phyloP scores from a whole-genome alignment of 2,113 vertebrate species.

The Pomatostomus ruficeps region DNA sequence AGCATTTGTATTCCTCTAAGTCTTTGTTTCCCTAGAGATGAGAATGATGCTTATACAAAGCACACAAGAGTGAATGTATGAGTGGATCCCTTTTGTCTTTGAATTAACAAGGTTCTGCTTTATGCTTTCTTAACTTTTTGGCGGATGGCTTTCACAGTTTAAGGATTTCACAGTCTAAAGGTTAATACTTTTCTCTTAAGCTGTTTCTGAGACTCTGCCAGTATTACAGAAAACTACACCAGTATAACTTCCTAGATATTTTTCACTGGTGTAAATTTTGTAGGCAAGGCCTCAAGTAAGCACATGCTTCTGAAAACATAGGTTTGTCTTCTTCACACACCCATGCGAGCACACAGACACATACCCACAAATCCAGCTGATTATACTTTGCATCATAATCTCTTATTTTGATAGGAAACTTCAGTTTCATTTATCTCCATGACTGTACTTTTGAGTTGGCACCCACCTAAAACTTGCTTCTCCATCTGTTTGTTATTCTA shows the following conservation, averaged over 20 bases:
- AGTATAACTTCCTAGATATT: neutral
- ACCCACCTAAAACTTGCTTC: neutral
- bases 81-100: slow-evolving; percentile 2
- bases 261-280: neutral
- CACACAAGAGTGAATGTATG: neutral
- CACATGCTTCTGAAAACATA: neutral
- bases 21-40: slow-evolving; percentile 18
- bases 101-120: neutral
- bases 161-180: neutral
- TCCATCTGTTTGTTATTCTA: neutral
- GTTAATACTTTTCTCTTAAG: neutral
- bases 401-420: neutral
- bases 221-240: neutral
- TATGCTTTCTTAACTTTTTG: neutral
- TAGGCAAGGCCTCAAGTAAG: neutral
- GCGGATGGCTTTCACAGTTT: neutral
- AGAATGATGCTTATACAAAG: neutral
- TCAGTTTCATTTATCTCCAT: neutral
- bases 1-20: slow-evolving; percentile 2
- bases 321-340: neutral
- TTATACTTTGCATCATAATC: neutral
- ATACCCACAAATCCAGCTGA: neutral
- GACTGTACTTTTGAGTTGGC: neutral
- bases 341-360: neutral
- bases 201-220: neutral